Conservation (phyloP, 2,113 vertebrate species). For the Chamaea fasciata region DNA sequence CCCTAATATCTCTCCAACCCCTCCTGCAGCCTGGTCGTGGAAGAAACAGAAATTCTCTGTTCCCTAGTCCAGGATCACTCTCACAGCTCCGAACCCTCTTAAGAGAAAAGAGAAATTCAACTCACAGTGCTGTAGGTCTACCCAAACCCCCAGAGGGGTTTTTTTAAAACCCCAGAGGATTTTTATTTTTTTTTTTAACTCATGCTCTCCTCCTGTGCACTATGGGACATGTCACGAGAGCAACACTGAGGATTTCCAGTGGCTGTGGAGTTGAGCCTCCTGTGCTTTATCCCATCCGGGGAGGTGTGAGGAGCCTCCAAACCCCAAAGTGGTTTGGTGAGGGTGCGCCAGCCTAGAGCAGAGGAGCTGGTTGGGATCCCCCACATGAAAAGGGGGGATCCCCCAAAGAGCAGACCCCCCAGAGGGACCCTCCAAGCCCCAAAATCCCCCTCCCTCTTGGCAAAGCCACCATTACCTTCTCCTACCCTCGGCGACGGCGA, state of each 20-base stretch:
- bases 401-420: neutral
- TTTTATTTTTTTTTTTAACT: neutral
- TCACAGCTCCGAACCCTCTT: neutral
- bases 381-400: fast-evolving
- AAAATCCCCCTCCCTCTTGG: too few species aligned
- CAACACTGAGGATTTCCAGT: neutral
- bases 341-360: neutral
- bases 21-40: neutral
- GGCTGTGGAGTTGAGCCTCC: too few species aligned
- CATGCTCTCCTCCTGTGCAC: neutral
- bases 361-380: neutral
- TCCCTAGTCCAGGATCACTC: neutral
- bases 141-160: neutral
- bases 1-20: neutral
- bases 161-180: neutral
- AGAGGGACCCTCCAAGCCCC: neutral
- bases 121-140: neutral
- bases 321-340: neutral
- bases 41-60: neutral
- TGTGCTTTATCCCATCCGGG: too few species aligned
- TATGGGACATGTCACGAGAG: neutral
- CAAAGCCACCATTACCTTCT: slow-evolving; percentile 71
- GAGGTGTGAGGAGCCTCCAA: neutral
- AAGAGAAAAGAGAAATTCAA: neutral
- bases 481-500: slow-evolving; percentile 80